Base-by-base conservation (phyloP, 1,140 invertebrate species). In the Drosophila subobscura region DNA sequence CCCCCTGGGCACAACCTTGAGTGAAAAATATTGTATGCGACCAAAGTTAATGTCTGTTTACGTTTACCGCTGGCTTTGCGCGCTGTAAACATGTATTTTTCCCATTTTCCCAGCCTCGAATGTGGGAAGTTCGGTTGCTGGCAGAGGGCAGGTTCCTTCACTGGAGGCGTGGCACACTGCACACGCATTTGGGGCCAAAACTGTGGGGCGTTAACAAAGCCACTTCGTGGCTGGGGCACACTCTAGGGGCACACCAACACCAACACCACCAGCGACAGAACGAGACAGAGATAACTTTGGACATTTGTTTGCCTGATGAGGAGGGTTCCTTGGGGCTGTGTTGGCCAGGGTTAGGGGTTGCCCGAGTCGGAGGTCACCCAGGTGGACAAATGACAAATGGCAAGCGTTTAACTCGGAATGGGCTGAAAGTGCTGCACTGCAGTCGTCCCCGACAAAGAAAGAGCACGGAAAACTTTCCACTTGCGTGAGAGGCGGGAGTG, bases 41-140 rank as follows among this genome's bases (percentile, higher is more conserved):
- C 59, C 75, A 74, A 84, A 88, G 84, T 88, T 88, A 88, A 88
- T 88, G 83, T 88, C 78, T 88, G 83, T 88, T 88, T 83, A 83
- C 83, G 75, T 72, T 88, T 84, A 84, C 71, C 81, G 79, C 81
- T 88, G 77, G 70, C 81, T 85, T 75, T 77, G 70, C 70, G 42
- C 83, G 77, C 70, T 70, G 83, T 83, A 88, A 88, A 88, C 83
- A 88, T 88, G 78, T 88, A 88, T 72, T 88, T 88, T 83, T 61
- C 53, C 59, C 29, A 33, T 33, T 33, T 33, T 33, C 8, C 59
- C 71, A 54, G 52, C 47, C 52, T 56, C 47, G 47, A 45, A 44
- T 20, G 59, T 42, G 22, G n/a, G 16, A 20, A 20, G 16, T 20
- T 20, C 16, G 16, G 16, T 20, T 20, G 16, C 0, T 1, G 16